Base-by-base conservation (phyloP, 2,797 vertebrate species). In the Cynopterus sphinx region DNA sequence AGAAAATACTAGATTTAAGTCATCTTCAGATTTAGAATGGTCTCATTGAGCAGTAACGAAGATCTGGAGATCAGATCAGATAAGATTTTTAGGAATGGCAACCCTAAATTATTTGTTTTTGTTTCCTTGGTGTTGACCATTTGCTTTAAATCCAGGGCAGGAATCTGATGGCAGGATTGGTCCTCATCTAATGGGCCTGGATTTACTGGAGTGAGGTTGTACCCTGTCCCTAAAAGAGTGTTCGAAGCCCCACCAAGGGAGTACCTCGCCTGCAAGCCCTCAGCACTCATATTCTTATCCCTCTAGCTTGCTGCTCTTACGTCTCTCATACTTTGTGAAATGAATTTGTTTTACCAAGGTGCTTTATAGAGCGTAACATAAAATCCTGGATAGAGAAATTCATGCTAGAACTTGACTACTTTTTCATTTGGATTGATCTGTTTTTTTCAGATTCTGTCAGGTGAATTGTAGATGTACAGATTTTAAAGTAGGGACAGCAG, bases 1-100 rank as follows among this genome's bases (percentile, higher is more conserved):
- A 95, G 73, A 92, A 79, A 86, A 92, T 70, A 51, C 73, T 59
- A 77, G 61, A 24, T 96, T 96, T 51, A 88, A 43, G 31, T 94
- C 31, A 57, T 93, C 59, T 51, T 5, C 0, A 11, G 55, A 39
- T 77, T 96, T 94, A 46, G 8, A 21, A 22, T 41, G 49, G 84
- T 41, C 24, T 87, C 24, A 28, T 3, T 86, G 61, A 87, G 31
- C 81, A 90, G 46, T 84, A 46, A 9, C 26, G 85, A 85, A 88
- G 83, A 19, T 10, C 33, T 63, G 26, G 81, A 51, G 74, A 91
- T 85, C 10, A 49, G 43, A 73, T 63, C 28, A 86, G 90, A 57
- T 51, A 61, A 1, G 31, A 70, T 73, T 83, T 88, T 93, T 86
- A n/a, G 77, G 46, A 85, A 78, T 19, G 61, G 22, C 36, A 86